Percentiles rank a stretch among this genome's conserved stretches.
Conservation (phyloP, 2,113 vertebrate genomes). For the Isichthys henryi region DNA sequence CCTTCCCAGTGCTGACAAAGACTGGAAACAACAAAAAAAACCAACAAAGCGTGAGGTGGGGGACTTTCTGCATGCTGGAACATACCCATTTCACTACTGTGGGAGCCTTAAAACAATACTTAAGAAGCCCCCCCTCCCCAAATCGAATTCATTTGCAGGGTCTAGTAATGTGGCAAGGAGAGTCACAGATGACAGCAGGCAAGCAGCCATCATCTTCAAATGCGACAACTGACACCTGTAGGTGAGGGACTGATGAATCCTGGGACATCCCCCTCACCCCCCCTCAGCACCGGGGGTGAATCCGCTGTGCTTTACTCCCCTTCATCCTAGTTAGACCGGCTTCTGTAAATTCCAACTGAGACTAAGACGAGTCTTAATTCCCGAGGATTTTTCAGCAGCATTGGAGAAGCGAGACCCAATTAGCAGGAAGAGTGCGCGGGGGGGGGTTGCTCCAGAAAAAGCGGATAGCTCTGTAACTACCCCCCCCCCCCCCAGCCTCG, state of each 20-base stretch:
- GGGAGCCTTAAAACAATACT: conserved; percentile 2
- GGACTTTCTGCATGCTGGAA: neutral
- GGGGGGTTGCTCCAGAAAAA: neutral
- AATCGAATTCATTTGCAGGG: neutral
- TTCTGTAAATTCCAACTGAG: neutral
- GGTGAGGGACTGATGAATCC: neutral
- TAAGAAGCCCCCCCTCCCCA: neutral
- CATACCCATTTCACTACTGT: neutral
- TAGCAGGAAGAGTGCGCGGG: neutral
- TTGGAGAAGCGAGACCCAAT: neutral
- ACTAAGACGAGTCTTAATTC: neutral
- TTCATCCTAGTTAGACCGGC: neutral
- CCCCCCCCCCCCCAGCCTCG: neutral
- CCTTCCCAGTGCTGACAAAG: neutral
- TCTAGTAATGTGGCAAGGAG: neutral
- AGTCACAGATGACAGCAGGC: neutral
- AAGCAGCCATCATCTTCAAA: neutral
- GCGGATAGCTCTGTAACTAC: neutral
- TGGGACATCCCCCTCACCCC: too few relatives aligned
- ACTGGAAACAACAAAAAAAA: neutral
- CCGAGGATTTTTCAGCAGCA: neutral
- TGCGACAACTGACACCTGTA: neutral
- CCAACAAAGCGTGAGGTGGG: neutral
- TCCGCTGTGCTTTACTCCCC: neutral
- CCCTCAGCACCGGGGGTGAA: neutral